Percentiles rank a stretch among this genome's conserved stretches.
Evolutionary conservation across 2,888 invertebrate genomes (phyloP).

Genomic region (Hyposoter didymator): DNA sequence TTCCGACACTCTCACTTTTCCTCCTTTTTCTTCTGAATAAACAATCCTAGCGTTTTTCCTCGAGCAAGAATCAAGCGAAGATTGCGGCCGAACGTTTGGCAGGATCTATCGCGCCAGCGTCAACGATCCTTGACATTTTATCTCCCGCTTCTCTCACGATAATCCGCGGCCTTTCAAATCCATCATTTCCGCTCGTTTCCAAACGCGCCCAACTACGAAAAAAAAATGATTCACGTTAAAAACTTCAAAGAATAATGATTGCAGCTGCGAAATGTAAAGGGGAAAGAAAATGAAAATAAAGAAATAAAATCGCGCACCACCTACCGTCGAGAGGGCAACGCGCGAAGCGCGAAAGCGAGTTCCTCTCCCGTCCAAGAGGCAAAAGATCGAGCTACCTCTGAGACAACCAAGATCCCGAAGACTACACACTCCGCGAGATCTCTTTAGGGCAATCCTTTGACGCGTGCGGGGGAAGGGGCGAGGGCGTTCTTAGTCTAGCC

Average conservation of each 20-base stretch:
- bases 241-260: background rate
- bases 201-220: slow-evolving; percentile 3
- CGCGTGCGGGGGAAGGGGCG: slow-evolving; percentile 31
- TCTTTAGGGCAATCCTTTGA: slow-evolving; percentile 38
- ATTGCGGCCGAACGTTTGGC: slow-evolving; percentile 30
- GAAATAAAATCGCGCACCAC: slow-evolving; percentile 21
- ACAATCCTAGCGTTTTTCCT: background rate
- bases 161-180: slow-evolving; percentile 26
- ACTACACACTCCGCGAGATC: slow-evolving; percentile 16
- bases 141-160: background rate
- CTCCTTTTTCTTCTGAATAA: background rate
- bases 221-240: too few species aligned
- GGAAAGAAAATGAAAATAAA: background rate
- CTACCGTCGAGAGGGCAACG: slow-evolving; percentile 49
- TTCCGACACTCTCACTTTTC: slow-evolving; percentile 23
- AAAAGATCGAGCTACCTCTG: slow-evolving; percentile 60
- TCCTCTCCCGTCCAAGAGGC: slow-evolving; percentile 53
- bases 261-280: background rate
- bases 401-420: slow-evolving; percentile 34
- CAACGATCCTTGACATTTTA: slow-evolving; percentile 56
- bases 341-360: slow-evolving; percentile 43
- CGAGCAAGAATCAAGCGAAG: background rate
- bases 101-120: slow-evolving; percentile 43
- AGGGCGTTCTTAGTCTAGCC: slow-evolving; percentile 45
- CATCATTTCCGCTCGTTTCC: slow-evolving; percentile 26